Percentiles rank a stretch among this genome's conserved stretches.
phyloP scores from a whole-genome alignment of 2,888 invertebrate species.

The Aphodius granarius region DNA sequence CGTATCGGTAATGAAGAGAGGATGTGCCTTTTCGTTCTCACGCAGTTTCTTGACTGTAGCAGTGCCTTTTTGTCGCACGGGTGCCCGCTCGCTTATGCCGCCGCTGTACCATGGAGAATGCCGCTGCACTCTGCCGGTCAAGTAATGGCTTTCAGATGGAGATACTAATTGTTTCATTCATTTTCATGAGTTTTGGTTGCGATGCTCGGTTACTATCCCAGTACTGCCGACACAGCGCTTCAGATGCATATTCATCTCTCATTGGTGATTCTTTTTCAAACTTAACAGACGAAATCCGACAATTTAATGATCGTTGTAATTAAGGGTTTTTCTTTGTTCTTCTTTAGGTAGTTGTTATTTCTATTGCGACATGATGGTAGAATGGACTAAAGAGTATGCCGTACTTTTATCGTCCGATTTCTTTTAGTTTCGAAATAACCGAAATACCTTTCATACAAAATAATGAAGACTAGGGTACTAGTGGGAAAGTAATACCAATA shows the following conservation, averaged over 20 bases:
- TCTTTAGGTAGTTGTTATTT: neutral
- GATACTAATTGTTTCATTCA: conserved; percentile 24
- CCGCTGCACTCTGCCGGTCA: neutral
- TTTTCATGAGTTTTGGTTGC: conserved; percentile 15
- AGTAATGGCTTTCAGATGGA: conserved; percentile 17
- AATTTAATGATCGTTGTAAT: neutral
- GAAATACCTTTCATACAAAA: no score
- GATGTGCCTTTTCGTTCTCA: neutral
- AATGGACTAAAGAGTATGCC: no score
- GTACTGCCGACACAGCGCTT: neutral
- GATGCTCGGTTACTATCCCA: neutral
- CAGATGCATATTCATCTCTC: neutral
- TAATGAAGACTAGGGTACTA: no score
- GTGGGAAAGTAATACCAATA: no score
- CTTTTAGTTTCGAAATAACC: no score
- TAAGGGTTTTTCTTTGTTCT: neutral
- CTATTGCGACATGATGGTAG: neutral
- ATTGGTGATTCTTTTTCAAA: neutral
- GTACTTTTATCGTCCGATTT: no score
- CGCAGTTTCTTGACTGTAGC: neutral
- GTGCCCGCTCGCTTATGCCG: neutral
- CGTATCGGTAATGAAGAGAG: neutral
- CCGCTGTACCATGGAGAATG: neutral
- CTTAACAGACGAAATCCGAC: neutral
- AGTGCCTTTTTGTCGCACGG: neutral